A percentile compares a stretch with the other conserved stretches of the same genome.
Conservation (phyloP, 2,113 vertebrate genomes). For the Lamprologus lemairii region DNA sequence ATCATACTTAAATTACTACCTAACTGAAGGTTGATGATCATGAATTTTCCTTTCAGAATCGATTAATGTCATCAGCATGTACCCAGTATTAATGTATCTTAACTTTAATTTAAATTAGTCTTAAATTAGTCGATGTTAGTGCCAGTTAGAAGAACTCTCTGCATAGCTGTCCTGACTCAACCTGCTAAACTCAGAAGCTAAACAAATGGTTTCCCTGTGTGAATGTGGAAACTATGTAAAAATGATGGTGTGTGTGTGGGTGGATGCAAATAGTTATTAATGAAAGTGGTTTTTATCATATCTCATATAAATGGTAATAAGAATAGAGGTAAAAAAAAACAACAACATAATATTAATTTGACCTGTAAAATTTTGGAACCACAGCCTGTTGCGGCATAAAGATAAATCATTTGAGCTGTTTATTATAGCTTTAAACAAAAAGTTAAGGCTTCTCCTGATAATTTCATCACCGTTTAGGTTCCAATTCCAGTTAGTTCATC, state of each 20-base stretch:
- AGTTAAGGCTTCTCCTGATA: not conserved
- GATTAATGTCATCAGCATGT: not conserved
- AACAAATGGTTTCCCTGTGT: not conserved
- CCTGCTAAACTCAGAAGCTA: not conserved
- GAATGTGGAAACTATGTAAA: not conserved
- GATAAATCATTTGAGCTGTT: not conserved
- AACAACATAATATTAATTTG: not conserved
- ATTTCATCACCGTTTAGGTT: not conserved
- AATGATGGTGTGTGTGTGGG: not conserved
- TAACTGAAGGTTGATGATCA: not conserved
- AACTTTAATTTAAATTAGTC: not conserved
- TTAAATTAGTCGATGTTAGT: not conserved
- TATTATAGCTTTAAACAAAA: not conserved
- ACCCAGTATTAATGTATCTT: not conserved
- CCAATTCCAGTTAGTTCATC: not conserved
- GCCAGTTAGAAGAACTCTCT: not conserved
- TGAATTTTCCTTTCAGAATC: not conserved
- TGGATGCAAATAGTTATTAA: not conserved
- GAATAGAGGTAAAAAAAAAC: not conserved
- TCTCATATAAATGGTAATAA: rapidly evolving
- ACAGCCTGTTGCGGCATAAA: not conserved
- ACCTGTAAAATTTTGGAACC: not conserved
- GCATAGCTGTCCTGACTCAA: not conserved
- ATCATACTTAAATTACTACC: not conserved
- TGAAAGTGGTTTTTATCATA: not conserved